These are phyloP conservation scores for Prosapia bicincta DNA, from an alignment of 2,888 invertebrate species.

Conservation along the genomic window DNA sequence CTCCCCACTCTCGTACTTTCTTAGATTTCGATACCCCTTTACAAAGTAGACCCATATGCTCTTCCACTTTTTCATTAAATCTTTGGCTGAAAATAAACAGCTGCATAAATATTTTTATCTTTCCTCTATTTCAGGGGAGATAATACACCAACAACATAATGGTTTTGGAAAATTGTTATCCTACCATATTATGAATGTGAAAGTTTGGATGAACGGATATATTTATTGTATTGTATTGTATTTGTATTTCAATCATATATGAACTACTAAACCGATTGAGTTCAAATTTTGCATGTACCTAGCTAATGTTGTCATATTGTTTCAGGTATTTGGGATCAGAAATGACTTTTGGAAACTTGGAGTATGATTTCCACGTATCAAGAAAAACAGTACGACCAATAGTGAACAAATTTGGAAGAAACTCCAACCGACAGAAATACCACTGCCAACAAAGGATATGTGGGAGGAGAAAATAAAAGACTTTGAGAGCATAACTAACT, in stretches of 20 bases:
- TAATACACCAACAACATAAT: not conserved
- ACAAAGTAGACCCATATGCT: not conserved
- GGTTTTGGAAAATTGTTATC: too few species aligned
- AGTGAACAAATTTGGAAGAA: not conserved
- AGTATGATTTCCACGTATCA: not conserved
- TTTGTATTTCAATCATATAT: not conserved
- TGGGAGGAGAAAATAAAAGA: not conserved
- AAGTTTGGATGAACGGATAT: not conserved
- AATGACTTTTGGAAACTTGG: not conserved
- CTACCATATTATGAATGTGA: too few species aligned
- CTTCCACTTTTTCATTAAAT: slow-evolving; percentile 2
- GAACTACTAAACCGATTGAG: not conserved
- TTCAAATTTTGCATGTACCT: not conserved
- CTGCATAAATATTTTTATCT: too few species aligned
- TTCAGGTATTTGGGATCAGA: not conserved
- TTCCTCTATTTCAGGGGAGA: too few species aligned
- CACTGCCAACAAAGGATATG: not conserved
- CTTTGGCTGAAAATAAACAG: too few species aligned
- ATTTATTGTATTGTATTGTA: not conserved
- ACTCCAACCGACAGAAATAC: not conserved
- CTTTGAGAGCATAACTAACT: not conserved
- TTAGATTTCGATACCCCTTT: not conserved
- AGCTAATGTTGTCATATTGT: too few species aligned
- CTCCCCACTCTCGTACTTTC: not conserved
- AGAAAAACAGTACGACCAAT: not conserved